Conservation (phyloP, 2,113 vertebrate genomes). For the Monopterus albus region DNA sequence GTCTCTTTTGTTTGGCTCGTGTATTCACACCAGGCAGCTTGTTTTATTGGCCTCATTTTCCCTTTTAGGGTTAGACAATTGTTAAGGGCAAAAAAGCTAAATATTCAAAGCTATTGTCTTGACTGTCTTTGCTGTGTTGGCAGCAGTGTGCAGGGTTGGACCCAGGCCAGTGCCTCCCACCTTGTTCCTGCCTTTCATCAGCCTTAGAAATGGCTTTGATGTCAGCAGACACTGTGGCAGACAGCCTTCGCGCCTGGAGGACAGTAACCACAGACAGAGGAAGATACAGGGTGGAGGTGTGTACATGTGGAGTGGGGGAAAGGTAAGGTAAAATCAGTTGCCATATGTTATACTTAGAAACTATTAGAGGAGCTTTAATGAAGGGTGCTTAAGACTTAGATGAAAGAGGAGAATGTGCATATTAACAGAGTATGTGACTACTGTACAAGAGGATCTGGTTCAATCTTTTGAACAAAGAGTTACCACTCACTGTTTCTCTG, state of each 20-base stretch:
- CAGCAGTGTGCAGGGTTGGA: conserved; percentile 46
- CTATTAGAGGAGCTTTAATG: neutral
- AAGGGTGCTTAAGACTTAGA: neutral
- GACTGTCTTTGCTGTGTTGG: conserved; percentile 54
- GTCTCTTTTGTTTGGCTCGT: conserved; percentile 52
- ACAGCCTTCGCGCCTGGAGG: conserved; percentile 54
- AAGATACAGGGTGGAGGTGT: conserved; percentile 38
- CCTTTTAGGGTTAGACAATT: conserved; percentile 59
- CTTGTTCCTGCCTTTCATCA: conserved; percentile 80
- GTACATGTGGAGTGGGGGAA: neutral
- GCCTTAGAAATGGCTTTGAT: conserved; percentile 71
- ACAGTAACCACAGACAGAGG: conserved; percentile 56
- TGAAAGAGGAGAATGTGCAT: neutral
- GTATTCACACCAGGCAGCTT: conserved; percentile 16
- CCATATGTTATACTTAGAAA: neutral
- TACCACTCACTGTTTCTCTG: neutral
- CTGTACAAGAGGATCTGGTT: neutral
- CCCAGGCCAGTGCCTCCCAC: conserved; percentile 56
- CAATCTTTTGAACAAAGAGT: neutral
- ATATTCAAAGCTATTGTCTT: conserved; percentile 71
- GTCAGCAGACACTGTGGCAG: conserved; percentile 75
- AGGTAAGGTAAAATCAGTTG: neutral
- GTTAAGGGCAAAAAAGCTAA: conserved; percentile 59
- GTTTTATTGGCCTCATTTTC: conserved; percentile 30
- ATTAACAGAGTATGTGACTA: neutral